phyloP scores from a whole-genome alignment of 2,888 invertebrate species.

The Drosophila mettleri region DNA sequence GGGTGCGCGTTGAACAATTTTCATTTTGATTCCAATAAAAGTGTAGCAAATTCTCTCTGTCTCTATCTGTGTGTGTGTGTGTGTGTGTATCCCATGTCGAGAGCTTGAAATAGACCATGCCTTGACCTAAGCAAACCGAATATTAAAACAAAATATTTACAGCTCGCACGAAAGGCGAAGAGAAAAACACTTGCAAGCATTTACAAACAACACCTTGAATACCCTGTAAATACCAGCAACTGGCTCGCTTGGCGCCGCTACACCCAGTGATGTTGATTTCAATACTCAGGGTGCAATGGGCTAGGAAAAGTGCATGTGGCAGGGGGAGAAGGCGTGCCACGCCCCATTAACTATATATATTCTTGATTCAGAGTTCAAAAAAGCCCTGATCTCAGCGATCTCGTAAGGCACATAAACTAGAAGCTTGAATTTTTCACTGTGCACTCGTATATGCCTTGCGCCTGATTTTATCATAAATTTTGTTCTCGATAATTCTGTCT shows the following conservation, averaged over 20 bases:
- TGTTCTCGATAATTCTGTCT: too few relatives aligned
- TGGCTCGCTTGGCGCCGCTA: neutral
- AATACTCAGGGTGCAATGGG: too few relatives aligned
- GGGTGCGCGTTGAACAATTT: conserved; percentile 40
- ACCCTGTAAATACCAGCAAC: neutral
- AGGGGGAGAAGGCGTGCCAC: too few relatives aligned
- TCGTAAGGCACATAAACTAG: too few relatives aligned
- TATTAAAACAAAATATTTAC: conserved; percentile 29
- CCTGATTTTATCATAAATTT: too few relatives aligned
- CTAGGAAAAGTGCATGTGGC: too few relatives aligned
- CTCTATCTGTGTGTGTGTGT: too few relatives aligned
- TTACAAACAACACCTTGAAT: neutral
- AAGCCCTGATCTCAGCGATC: too few relatives aligned
- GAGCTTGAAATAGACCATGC: conserved; percentile 27
- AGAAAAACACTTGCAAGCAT: neutral
- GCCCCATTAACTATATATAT: too few relatives aligned
- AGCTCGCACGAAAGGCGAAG: conserved; percentile 2
- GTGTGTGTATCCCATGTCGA: neutral
- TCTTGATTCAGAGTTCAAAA: too few relatives aligned
- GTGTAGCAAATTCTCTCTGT: neutral
- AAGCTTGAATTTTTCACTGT: too few relatives aligned
- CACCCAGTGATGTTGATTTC: neutral
- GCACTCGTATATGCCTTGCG: too few relatives aligned
- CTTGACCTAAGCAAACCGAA: conserved; percentile 36
- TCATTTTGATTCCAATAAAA: conserved; percentile 18